A percentile compares a stretch with the other conserved stretches of the same genome.
phyloP scores from a whole-genome alignment of 2,113 vertebrate genomes.

The Lethenteron camtschaticum region DNA sequence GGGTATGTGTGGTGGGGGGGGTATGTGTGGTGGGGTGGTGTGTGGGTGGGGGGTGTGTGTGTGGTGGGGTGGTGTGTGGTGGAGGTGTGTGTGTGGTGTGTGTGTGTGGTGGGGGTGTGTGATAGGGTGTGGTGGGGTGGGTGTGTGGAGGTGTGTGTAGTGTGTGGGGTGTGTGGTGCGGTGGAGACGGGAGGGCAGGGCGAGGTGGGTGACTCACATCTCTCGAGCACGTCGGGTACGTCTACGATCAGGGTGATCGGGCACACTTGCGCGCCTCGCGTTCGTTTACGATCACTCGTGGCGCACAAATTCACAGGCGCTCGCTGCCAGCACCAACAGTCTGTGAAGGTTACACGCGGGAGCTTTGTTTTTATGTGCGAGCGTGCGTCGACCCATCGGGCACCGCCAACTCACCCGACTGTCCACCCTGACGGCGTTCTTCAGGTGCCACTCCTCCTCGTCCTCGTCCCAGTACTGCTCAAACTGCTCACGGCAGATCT shows the following conservation, averaged over 20 bases:
- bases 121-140: too few relatives aligned
- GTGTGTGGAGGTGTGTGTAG: too few relatives aligned
- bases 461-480: constrained; percentile 98
- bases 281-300: neutral
- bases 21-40: too few relatives aligned
- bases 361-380: neutral
- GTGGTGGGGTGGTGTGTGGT: too few relatives aligned
- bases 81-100: too few relatives aligned
- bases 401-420: constrained; percentile 39
- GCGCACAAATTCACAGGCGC: neutral
- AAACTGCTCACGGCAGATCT: constrained; percentile 91
- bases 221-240: constrained; percentile 94
- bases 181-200: neutral
- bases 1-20: too few relatives aligned
- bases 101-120: too few relatives aligned
- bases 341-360: too few relatives aligned
- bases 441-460: constrained; percentile 95
- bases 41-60: too few relatives aligned
- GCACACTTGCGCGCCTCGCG: neutral
- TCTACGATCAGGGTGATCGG: constrained; percentile 26
- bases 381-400: neutral
- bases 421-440: constrained; percentile 71
- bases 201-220: constrained; percentile 49
- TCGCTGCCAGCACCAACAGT: neutral
- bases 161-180: too few relatives aligned